These are phyloP conservation scores for Corythornis vintsioides DNA, from an alignment of 2,113 vertebrate species.

Conservation along the genomic window DNA sequence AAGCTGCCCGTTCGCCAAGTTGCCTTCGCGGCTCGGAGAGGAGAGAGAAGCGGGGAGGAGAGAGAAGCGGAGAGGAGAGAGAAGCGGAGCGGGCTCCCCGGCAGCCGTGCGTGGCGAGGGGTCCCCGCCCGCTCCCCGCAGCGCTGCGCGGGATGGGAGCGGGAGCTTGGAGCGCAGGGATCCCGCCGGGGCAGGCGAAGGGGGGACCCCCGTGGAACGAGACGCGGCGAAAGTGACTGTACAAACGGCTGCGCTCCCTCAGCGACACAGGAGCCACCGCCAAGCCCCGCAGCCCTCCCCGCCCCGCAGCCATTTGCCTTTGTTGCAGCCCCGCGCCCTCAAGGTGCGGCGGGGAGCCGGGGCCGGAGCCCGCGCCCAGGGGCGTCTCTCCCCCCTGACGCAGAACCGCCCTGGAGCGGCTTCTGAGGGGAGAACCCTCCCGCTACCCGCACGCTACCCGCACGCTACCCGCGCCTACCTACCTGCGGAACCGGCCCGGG, in stretches of 20 bases:
- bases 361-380: background rate
- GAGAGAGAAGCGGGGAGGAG: background rate
- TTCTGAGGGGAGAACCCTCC: background rate
- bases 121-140: background rate
- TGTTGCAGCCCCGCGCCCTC: slow-evolving; percentile 39
- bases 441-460: no score
- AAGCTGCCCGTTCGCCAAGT: background rate
- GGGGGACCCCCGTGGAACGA: background rate
- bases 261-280: background rate
- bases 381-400: background rate
- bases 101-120: background rate
- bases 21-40: background rate
- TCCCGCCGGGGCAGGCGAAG: background rate
- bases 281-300: slow-evolving; percentile 16
- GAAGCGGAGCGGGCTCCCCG: background rate
- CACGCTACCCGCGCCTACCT: background rate
- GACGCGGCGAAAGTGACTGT: background rate
- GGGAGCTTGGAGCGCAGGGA: background rate
- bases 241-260: background rate
- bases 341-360: background rate
- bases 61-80: background rate
- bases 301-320: slow-evolving; percentile 62
- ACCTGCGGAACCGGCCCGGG: background rate
- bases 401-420: background rate
- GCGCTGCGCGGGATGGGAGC: background rate